A percentile compares a stretch with the other conserved stretches of the same genome.
phyloP scores from a whole-genome alignment of 2,113 vertebrate species.

The Spheniscus mendiculus region DNA sequence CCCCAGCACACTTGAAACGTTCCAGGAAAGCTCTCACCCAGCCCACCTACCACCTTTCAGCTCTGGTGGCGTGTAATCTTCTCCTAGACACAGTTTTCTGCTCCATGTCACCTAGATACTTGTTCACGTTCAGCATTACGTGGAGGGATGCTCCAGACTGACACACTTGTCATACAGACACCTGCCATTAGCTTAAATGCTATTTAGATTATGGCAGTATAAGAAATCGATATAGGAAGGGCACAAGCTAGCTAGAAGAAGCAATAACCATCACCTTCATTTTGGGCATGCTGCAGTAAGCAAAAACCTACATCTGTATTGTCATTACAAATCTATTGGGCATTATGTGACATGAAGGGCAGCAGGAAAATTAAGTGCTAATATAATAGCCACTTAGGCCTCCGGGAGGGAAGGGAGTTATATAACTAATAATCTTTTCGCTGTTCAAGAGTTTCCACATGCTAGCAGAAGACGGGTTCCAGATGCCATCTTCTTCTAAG shows the following conservation, averaged over 20 bases:
- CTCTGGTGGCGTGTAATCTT: neutral
- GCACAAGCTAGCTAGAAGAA: neutral
- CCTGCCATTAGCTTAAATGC: neutral
- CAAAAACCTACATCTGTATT: neutral
- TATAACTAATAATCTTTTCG: neutral
- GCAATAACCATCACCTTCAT: neutral
- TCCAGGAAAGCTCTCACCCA: neutral
- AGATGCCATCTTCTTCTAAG: slow-evolving; percentile 14
- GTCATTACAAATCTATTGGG: neutral
- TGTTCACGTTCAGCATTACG: neutral
- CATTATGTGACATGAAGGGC: neutral
- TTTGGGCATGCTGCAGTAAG: neutral
- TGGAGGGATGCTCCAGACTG: neutral
- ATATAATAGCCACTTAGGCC: neutral
- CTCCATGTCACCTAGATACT: neutral
- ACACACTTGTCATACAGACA: neutral
- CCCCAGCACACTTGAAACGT: neutral
- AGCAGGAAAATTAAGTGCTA: neutral
- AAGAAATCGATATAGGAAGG: neutral
- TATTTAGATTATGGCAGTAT: neutral
- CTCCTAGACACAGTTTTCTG: neutral
- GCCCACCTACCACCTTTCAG: neutral
- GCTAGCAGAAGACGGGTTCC: neutral
- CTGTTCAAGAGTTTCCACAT: neutral
- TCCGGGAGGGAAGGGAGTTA: neutral